A percentile compares a stretch with the other conserved stretches of the same genome.
Evolutionary conservation across 2,888 invertebrate genomes (phyloP).

Genomic region (Hirudinaria manillensis): DNA sequence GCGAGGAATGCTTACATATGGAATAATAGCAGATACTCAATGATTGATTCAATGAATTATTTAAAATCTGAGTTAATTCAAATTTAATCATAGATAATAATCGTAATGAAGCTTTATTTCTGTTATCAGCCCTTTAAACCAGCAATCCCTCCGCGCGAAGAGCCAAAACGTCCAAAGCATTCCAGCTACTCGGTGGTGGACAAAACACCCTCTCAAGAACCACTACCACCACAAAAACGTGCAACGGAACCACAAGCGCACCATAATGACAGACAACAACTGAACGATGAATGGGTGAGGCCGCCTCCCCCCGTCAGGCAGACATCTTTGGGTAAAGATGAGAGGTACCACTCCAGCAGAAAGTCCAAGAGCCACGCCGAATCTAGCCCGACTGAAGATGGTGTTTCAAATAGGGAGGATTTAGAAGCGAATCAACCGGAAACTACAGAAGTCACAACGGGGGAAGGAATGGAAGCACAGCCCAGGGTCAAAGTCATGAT

Average conservation of each 20-base stretch:
- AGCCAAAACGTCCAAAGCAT: neutral
- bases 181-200: neutral
- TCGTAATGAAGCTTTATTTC: neutral
- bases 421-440: neutral
- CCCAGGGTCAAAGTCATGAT: neutral
- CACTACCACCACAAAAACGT: neutral
- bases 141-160: neutral
- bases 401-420: neutral
- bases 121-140: neutral
- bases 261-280: neutral
- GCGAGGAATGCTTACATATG: too few species aligned
- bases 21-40: too few species aligned
- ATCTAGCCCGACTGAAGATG: neutral
- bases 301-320: constrained; percentile 1
- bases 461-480: neutral
- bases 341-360: too few species aligned
- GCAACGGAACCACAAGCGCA: neutral
- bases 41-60: neutral
- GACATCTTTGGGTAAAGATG: neutral
- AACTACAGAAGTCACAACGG: neutral
- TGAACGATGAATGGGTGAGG: neutral
- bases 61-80: neutral
- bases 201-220: neutral
- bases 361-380: neutral
- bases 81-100: neutral